Conservation (phyloP, 2,888 invertebrate genomes). For the Dryobota labecula region DNA sequence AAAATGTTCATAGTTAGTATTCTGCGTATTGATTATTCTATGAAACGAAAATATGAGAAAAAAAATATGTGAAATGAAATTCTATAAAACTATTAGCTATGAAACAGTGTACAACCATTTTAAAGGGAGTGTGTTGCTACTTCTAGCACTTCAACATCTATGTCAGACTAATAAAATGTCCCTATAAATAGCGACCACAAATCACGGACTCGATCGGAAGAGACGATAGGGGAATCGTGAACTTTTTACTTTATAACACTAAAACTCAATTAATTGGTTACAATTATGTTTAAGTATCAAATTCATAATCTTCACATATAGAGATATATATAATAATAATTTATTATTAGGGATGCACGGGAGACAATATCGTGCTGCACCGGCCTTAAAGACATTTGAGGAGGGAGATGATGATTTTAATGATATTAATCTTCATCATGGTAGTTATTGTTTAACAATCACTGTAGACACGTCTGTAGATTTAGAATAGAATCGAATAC, state of each 20-base stretch:
- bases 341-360: background rate
- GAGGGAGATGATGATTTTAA: background rate
- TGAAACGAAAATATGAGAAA: no score
- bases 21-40: no score
- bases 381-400: background rate
- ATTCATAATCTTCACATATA: background rate
- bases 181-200: conserved; percentile 58
- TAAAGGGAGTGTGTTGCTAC: background rate
- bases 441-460: no score
- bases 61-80: no score
- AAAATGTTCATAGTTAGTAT: no score
- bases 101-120: no score
- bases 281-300: background rate
- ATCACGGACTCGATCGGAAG: conserved; percentile 42
- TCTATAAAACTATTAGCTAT: no score
- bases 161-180: conserved; percentile 56
- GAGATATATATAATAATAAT: background rate
- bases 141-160: conserved; percentile 36
- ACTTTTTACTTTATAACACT: conserved; percentile 13
- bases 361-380: background rate
- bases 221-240: conserved; percentile 16
- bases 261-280: conserved; percentile 20
- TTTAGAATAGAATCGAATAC: no score
- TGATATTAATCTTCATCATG: no score
- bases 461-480: no score